These are phyloP conservation scores for honey bee (Apis mellifera) DNA, from an alignment of 1,140 invertebrate genomes.

Conservation along the genomic window DNA sequence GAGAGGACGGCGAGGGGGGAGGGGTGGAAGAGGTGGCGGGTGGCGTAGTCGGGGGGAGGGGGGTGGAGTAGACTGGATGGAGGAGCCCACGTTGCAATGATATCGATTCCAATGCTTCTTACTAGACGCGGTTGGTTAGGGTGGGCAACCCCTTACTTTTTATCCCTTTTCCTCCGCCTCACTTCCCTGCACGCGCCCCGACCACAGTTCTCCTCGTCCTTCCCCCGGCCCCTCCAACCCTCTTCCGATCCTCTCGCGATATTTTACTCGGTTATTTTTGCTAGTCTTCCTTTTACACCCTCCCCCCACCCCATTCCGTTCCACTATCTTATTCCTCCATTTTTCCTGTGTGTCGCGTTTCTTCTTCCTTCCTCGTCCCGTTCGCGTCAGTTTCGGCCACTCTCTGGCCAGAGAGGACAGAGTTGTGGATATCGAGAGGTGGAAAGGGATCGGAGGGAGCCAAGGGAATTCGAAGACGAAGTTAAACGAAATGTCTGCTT, in stretches of 20 bases:
- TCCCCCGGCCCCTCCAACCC: conserved; percentile 50
- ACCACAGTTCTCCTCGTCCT: conserved; percentile 55
- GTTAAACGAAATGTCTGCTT: conserved; percentile 20
- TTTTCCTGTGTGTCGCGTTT: too few species aligned
- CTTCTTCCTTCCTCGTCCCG: not conserved
- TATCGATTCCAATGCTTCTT: conserved; percentile 82
- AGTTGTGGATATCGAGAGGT: conserved; percentile 6
- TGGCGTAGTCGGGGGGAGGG: conserved; percentile 58
- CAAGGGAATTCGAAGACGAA: not conserved
- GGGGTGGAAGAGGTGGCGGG: conserved; percentile 53
- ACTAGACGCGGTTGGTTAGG: conserved; percentile 78
- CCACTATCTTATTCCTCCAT: too few species aligned
- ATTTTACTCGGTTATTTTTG: conserved; percentile 73
- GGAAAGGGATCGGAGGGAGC: conserved; percentile 9
- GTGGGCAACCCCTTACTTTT: conserved; percentile 80
- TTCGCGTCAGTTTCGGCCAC: conserved; percentile 11
- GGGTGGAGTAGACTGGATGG: conserved; percentile 71
- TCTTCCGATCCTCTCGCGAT: conserved; percentile 64
- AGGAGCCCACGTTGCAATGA: conserved; percentile 80
- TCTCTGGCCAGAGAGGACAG: not conserved
- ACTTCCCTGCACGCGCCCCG: conserved; percentile 58
- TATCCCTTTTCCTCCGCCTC: conserved; percentile 77
- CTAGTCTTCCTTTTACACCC: conserved; percentile 40
- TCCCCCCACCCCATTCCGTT: conserved; percentile 13
- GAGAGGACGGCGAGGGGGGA: conserved; percentile 30